Conservation (phyloP, 2,888 invertebrate species). For the Pterostichus niger region DNA sequence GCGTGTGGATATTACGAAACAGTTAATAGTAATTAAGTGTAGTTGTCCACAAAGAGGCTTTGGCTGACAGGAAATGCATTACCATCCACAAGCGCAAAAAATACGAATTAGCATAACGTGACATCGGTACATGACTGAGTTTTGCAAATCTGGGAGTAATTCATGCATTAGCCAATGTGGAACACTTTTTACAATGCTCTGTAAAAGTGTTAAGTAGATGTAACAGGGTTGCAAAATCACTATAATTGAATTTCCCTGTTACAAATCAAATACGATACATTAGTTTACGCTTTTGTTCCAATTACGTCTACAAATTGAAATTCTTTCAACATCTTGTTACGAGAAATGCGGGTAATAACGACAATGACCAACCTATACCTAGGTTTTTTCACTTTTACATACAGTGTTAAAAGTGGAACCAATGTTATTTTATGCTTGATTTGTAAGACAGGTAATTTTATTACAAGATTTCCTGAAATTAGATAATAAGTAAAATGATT, state of each 20-base stretch:
- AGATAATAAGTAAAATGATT: too few relatives aligned
- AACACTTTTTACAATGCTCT: constrained; percentile 15
- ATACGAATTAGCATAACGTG: constrained; percentile 29
- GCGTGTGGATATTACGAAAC: not conserved
- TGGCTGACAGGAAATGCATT: constrained; percentile 18
- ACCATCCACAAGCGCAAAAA: constrained; percentile 1
- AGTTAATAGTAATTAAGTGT: constrained; percentile 19
- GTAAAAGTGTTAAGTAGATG: constrained; percentile 18
- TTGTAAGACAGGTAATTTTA: too few relatives aligned
- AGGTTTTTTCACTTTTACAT: too few relatives aligned
- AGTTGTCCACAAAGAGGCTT: constrained; percentile 10
- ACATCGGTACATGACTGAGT: constrained; percentile 28
- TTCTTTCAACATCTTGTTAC: not conserved
- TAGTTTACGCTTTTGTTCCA: constrained; percentile 18
- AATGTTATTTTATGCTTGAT: too few relatives aligned
- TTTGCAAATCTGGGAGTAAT: constrained; percentile 5
- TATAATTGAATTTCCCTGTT: constrained; percentile 32
- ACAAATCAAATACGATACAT: not conserved
- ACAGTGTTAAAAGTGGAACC: too few relatives aligned
- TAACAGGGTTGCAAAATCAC: constrained; percentile 8
- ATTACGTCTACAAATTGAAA: not conserved
- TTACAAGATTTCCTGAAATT: too few relatives aligned
- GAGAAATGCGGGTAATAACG: too few relatives aligned
- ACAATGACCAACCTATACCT: too few relatives aligned
- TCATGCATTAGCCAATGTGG: constrained; percentile 9